Evolutionary conservation across 1,140 invertebrate species (phyloP).

Genomic region (Hyphantria cunea): DNA sequence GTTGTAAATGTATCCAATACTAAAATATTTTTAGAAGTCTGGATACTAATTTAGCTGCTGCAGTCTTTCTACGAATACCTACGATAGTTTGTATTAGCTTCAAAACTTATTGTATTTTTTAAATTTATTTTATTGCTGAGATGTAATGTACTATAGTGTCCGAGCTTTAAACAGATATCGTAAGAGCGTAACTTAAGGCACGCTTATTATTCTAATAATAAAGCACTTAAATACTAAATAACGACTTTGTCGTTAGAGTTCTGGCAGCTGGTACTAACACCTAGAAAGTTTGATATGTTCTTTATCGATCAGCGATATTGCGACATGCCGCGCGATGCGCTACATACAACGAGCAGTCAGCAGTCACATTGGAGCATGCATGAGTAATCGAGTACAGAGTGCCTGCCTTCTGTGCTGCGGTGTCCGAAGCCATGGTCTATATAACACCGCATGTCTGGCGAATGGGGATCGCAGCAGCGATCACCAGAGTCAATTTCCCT

Average conservation of each 20-base stretch:
- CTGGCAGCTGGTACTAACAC: slow-evolving; percentile 40
- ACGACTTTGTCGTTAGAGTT: slow-evolving; percentile 48
- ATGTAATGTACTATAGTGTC: too few relatives aligned
- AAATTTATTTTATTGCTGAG: too few relatives aligned
- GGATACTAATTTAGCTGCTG: too few relatives aligned
- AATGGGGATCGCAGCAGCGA: slow-evolving; percentile 52
- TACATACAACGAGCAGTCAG: slow-evolving; percentile 51
- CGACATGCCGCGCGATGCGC: slow-evolving; percentile 67
- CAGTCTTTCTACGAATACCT: too few relatives aligned
- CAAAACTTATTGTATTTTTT: background rate
- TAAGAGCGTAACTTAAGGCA: background rate
- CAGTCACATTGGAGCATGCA: slow-evolving; percentile 57
- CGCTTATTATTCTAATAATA: slow-evolving; percentile 16
- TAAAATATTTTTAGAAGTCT: too few relatives aligned
- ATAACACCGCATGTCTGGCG: slow-evolving; percentile 72
- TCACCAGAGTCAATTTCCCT: slow-evolving; percentile 78
- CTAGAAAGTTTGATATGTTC: slow-evolving; percentile 70
- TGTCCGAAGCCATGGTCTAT: slow-evolving; percentile 54
- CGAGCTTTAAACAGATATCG: too few relatives aligned
- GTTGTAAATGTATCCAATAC: background rate
- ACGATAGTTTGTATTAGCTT: too few relatives aligned
- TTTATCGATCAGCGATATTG: slow-evolving; percentile 53
- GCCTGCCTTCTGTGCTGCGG: slow-evolving; percentile 41
- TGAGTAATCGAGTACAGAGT: slow-evolving; percentile 30
- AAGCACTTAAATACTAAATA: slow-evolving; percentile 62